phyloP scores from a whole-genome alignment of 2,113 vertebrate species.

The Menidia beryllina region DNA sequence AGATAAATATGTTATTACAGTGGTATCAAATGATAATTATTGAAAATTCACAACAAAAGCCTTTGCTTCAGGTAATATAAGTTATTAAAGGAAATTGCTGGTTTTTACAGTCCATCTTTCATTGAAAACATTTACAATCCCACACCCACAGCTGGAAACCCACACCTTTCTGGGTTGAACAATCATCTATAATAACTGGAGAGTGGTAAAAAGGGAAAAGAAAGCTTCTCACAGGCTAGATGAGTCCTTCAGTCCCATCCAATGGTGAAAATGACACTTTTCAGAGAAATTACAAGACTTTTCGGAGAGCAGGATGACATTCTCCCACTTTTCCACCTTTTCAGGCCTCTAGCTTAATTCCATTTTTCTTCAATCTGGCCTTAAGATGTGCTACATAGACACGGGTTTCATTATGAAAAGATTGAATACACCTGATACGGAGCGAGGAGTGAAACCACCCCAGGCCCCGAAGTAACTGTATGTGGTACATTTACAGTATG shows the following conservation, averaged over 20 bases:
- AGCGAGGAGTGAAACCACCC: not conserved
- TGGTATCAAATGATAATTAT: not conserved
- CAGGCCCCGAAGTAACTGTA: slow-evolving; percentile 23
- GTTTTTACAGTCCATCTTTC: not conserved
- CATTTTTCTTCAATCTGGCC: slow-evolving; percentile 22
- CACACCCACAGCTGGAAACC: not conserved
- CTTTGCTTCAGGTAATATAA: not conserved
- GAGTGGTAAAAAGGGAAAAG: slow-evolving; percentile 1
- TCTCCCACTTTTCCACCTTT: slow-evolving; percentile 20
- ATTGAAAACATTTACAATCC: not conserved
- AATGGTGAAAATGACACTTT: slow-evolving; percentile 27
- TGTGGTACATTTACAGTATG: slow-evolving; percentile 17
- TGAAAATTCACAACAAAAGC: not conserved
- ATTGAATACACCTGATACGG: slow-evolving; percentile 36
- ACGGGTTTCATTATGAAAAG: not conserved
- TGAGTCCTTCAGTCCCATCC: not conserved
- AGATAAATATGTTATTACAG: fast-evolving
- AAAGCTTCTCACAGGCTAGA: slow-evolving; percentile 13
- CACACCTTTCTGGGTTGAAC: slow-evolving; percentile 2
- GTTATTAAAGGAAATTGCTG: not conserved
- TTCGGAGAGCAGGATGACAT: slow-evolving; percentile 27
- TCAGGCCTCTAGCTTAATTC: slow-evolving; percentile 34
- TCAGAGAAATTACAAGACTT: slow-evolving; percentile 38
- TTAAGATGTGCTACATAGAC: slow-evolving; percentile 27
- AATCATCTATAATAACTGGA: slow-evolving; percentile 20